Conservation (phyloP, 2,888 invertebrate species). For the Cactoblastis cactorum region DNA sequence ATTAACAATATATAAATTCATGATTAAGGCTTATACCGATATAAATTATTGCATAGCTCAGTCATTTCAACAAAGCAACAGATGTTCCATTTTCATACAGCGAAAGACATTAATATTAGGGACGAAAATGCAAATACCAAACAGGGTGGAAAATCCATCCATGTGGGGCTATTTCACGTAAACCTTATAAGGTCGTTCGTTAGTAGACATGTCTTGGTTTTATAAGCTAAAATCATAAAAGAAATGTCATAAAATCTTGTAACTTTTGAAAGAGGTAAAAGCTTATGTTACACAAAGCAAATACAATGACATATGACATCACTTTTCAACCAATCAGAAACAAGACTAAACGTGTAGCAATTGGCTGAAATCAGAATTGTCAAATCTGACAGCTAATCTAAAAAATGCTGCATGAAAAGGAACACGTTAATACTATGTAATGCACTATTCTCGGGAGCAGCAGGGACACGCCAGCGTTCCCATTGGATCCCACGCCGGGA, state of each 20-base stretch:
- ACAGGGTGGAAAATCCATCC: too few relatives aligned
- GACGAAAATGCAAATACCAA: too few relatives aligned
- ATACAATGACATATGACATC: too few relatives aligned
- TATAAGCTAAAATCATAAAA: too few relatives aligned
- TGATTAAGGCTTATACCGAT: not conserved
- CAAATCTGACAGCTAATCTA: not conserved
- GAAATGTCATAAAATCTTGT: too few relatives aligned
- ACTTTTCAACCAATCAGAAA: not conserved
- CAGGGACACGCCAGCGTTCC: slow-evolving; percentile 85
- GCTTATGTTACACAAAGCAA: too few relatives aligned
- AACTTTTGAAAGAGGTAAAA: too few relatives aligned
- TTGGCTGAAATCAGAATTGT: not conserved
- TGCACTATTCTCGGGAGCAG: slow-evolving; percentile 44
- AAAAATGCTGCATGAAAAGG: not conserved
- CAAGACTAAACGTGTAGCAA: not conserved
- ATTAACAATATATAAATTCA: not conserved
- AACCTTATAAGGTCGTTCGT: too few relatives aligned
- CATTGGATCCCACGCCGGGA: slow-evolving; percentile 98
- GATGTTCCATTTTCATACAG: not conserved
- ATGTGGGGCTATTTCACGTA: too few relatives aligned
- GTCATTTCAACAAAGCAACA: not conserved
- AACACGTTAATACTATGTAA: not conserved
- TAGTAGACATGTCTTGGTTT: too few relatives aligned
- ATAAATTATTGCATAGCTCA: slow-evolving; percentile 1
- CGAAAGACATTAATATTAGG: too few relatives aligned